phyloP scores from a whole-genome alignment of 30 jellyfish, hydroid and myxozoan species.

The Turritopsis dohrnii region DNA sequence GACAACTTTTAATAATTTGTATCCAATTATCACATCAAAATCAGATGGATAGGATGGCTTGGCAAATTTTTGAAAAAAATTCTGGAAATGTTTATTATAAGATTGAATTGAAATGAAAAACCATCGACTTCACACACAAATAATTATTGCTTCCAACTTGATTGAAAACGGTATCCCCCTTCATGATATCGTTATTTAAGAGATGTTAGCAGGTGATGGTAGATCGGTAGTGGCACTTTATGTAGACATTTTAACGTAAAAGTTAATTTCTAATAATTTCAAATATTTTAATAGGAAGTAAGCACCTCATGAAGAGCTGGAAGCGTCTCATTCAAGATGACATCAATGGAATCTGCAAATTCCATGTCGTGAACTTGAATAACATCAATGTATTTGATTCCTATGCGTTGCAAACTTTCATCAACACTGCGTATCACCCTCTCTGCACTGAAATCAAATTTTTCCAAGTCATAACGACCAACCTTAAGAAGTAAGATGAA shows the following conservation, averaged over 20 bases:
- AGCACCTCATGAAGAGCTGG: constrained; percentile 83
- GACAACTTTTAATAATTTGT: too few species aligned
- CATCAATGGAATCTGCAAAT: constrained; percentile 76
- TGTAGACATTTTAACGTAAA: neutral
- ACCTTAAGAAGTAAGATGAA: constrained; percentile 49
- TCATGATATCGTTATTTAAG: too few species aligned
- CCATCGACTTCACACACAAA: too few species aligned
- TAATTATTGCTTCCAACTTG: too few species aligned
- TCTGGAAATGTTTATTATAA: too few species aligned
- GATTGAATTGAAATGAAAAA: too few species aligned
- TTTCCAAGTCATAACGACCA: constrained; percentile 78
- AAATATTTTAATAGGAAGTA: neutral
- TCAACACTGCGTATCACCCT: constrained; percentile 66
- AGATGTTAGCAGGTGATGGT: too few species aligned
- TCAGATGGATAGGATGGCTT: too few species aligned
- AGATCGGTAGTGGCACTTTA: neutral
- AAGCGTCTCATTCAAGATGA: constrained; percentile 71
- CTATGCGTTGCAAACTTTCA: constrained; percentile 81
- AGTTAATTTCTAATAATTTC: neutral
- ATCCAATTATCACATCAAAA: too few species aligned
- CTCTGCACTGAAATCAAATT: constrained; percentile 79
- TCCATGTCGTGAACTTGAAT: constrained; percentile 89
- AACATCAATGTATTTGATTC: constrained; percentile 70
- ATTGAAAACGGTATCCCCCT: too few species aligned
- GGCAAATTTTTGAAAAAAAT: too few species aligned